Percentiles rank a stretch among this genome's conserved stretches.
phyloP scores from a whole-genome alignment of 53 echinoderm and acorn worm species.

The Antedon mediterranea region DNA sequence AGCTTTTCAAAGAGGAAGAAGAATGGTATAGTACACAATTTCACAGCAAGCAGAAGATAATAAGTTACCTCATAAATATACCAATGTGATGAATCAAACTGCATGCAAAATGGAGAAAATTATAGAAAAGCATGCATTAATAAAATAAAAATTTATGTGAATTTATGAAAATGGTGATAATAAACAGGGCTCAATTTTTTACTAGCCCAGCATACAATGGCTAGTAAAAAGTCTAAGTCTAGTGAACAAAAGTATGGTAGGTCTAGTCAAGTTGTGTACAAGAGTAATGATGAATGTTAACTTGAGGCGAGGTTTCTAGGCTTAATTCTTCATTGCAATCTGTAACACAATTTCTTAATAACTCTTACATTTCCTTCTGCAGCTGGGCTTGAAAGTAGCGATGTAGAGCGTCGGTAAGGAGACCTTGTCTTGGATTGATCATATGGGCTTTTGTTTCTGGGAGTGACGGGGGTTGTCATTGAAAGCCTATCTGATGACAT shows the following conservation, averaged over 20 bases:
- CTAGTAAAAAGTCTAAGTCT: too few relatives aligned
- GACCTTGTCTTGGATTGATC: slow-evolving; percentile 13
- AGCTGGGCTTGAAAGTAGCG: slow-evolving; percentile 42
- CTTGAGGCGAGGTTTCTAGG: too few relatives aligned
- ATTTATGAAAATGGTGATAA: too few relatives aligned
- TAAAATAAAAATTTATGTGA: neutral
- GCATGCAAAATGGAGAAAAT: slow-evolving; percentile 1
- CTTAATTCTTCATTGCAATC: neutral
- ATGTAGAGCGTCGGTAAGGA: slow-evolving; percentile 14
- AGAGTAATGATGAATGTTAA: too few relatives aligned
- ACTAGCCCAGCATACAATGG: too few relatives aligned
- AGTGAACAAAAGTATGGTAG: too few relatives aligned
- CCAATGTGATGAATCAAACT: slow-evolving; percentile 82
- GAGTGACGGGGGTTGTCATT: slow-evolving; percentile 21
- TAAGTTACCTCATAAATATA: slow-evolving; percentile 24
- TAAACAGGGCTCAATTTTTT: too few relatives aligned
- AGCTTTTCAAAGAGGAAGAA: too few relatives aligned
- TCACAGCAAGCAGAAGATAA: neutral
- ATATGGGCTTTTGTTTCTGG: slow-evolving; percentile 20
- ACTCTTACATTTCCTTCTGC: slow-evolving; percentile 75
- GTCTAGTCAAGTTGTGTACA: too few relatives aligned
- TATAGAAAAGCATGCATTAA: neutral
- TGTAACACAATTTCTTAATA: neutral
- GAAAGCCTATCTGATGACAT: slow-evolving; percentile 44
- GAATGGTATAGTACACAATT: too few relatives aligned